A percentile compares a stretch with the other conserved stretches of the same genome.
phyloP scores from a whole-genome alignment of 2,113 vertebrate species.

The Amazona guildingii region DNA sequence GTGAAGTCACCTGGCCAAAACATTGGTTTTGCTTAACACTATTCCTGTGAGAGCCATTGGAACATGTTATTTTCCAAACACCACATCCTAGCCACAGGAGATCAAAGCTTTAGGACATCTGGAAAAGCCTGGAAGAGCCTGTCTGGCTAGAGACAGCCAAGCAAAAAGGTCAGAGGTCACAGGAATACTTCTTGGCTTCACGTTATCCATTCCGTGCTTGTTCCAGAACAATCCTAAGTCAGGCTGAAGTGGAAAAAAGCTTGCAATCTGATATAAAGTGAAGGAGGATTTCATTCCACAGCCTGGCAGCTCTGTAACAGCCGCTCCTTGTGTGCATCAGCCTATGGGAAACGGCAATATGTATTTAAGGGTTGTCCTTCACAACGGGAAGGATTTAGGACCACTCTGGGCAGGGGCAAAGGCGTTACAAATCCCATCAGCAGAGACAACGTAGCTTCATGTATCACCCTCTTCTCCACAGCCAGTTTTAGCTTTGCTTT shows the following conservation, averaged over 20 bases:
- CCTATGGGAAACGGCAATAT: not conserved
- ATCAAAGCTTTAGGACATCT: conserved; percentile 15
- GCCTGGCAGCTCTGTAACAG: not conserved
- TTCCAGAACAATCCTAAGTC: not conserved
- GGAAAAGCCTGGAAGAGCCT: not conserved
- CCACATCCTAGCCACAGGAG: not conserved
- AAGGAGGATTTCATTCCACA: not conserved
- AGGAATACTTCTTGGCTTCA: not conserved
- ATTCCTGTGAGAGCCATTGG: not conserved
- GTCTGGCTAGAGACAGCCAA: not conserved
- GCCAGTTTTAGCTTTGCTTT: not conserved
- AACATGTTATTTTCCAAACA: not conserved
- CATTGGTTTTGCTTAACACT: not conserved
- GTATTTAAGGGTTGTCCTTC: not conserved
- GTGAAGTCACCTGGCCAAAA: not conserved
- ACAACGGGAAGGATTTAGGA: not conserved
- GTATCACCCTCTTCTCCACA: not conserved
- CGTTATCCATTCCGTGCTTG: not conserved
- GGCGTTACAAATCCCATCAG: not conserved
- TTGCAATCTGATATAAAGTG: not conserved
- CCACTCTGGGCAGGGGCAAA: not conserved
- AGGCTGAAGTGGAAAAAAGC: not conserved
- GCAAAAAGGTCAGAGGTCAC: conserved; percentile 16
- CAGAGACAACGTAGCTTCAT: not conserved
- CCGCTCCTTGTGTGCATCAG: not conserved